Evolutionary conservation across 2,797 vertebrate species (phyloP), one percentile per base, ranked within the genome.

Genomic region (Channallabes apus): DNA sequence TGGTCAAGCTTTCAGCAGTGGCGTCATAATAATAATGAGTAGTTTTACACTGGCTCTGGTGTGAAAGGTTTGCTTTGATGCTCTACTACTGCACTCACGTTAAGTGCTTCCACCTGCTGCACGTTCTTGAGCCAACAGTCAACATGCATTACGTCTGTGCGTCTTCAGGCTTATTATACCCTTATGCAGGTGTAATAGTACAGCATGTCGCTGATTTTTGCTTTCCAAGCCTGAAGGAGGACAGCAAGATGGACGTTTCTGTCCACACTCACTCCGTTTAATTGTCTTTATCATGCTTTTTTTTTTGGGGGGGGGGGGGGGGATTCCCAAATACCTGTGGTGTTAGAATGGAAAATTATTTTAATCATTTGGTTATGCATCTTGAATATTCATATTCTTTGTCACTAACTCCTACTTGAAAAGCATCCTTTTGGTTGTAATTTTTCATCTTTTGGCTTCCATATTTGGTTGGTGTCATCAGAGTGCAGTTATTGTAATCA

Each of bases 201-300:
- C 68, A 58, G 29, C 59, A 27, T 41, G 59, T 20, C 18, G 2
- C 41, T 65, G 32, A 69, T 56, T 62, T 41, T 59, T 62, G 18
- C 15, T 7, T 24, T 86, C 82, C 27, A 35, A n/a, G 68, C 20
- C 7, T 35, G 67, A 22, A 72, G 46, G 14, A 75, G 29, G 73
- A 73, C 73, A 84, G 86, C 69, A 62, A 86, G 83, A 85, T 85
- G 83, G 54, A 81, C 41, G 67, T 75, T 65, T 35, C 24, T 20
- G 1, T 79, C 78, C 38, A 64, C 59, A 80, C 22, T 38, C 15
- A 64, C 78, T 17, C 32, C 8, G 38, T 11, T 77, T 79, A 8
- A 3, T 64, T 79, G 32, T 17, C 6, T 79, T 64, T 62, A 1
- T 41, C 22, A 17, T 15, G 32, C 27, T 22, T 61, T 65, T 64